These are phyloP conservation scores for Heliconius charithonia DNA, from an alignment of 2,888 invertebrate species.

Conservation along the genomic window DNA sequence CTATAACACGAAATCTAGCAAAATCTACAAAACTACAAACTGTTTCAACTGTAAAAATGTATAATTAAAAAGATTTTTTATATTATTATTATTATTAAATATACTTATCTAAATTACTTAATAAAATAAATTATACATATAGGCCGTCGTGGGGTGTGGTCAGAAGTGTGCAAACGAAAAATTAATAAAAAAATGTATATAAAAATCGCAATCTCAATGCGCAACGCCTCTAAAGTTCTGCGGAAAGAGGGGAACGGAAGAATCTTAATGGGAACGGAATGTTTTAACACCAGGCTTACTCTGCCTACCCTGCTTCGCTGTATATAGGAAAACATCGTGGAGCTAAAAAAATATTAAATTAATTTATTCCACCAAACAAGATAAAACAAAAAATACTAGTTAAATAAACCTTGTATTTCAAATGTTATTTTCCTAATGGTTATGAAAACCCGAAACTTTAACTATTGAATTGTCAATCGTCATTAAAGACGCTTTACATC, in stretches of 20 bases:
- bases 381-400: neutral
- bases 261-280: too few relatives aligned
- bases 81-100: neutral
- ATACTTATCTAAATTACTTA: neutral
- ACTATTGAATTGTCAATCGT: slow-evolving; percentile 50
- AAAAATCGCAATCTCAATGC: too few relatives aligned
- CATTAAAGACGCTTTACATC: slow-evolving; percentile 52
- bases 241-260: too few relatives aligned
- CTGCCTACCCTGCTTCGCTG: too few relatives aligned
- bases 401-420: neutral
- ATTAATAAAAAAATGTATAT: too few relatives aligned
- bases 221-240: too few relatives aligned
- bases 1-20: slow-evolving; percentile 1
- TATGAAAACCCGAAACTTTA: slow-evolving; percentile 46
- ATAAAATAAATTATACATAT: neutral
- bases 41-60: neutral
- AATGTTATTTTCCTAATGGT: slow-evolving; percentile 42
- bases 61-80: neutral
- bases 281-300: too few relatives aligned
- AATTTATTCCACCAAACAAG: neutral
- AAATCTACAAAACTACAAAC: neutral
- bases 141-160: too few relatives aligned
- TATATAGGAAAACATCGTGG: too few relatives aligned
- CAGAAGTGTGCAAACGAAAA: too few relatives aligned
- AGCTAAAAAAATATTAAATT: neutral